Evolutionary conservation across 2,888 invertebrate genomes (phyloP), one percentile per base, ranked within the genome.

Genomic region (Siphlonurus alternatus): DNA sequence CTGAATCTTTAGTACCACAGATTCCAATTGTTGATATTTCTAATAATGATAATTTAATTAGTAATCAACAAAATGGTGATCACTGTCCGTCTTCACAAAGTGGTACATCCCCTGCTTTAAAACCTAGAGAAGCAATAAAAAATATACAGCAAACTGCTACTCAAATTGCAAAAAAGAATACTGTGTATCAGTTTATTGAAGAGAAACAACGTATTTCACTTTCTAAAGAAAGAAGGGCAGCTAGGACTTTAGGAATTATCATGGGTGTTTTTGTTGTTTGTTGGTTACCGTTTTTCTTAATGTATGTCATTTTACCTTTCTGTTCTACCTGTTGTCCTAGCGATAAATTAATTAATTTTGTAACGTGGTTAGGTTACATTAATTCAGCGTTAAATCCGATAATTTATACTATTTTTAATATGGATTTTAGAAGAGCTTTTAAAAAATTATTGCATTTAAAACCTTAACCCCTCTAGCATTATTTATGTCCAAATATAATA

Each of bases 211-310:
- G 89, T 68, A 91, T 96, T 70, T 96, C 95, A 0, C 76, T 96
- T 67, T 93, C 94, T 1, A 89, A 96, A 72, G 98, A 98, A 74
- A 81, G 97, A 64, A 83, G 95, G 56, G 97, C 97, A 0, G 96
- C 97, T 0, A 81, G 96, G 63, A 97, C 96, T 0, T 81, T 98
- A 1, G 97, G 95, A 23, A 95, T 98, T 65, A 96, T 98, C 65
- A 96, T 97, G 88, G 96, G 96, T 2, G 95, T 95, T 0, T 98
- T 98, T 74, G 93, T 97, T 61, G 86, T 96, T 10, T 97, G 97
- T 76, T 98, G 97, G 98, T 80, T 97, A 66, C 97, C 97, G 2
- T 98, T 98, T 79, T 98, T 97, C 76, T 83, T 95, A 53, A 89
- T 95, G 85, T 96, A 96, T 76, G 87, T 96, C 61, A 90, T 94